Evolutionary conservation across 2,797 vertebrate genomes (phyloP).

Genomic region (Anguilla megastoma): DNA sequence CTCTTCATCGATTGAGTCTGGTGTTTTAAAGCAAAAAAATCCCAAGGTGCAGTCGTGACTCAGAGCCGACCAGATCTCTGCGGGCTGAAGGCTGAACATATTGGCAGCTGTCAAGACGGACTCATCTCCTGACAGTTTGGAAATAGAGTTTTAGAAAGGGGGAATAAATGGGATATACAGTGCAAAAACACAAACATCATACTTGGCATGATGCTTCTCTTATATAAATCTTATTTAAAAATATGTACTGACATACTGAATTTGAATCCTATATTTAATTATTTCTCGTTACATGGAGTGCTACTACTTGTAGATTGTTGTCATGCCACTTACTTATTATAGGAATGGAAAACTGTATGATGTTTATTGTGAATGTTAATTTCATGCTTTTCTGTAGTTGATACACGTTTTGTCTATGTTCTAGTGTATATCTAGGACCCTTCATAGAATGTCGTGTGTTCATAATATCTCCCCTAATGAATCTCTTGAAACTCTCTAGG

Average conservation of each 20-base stretch:
- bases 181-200: not conserved
- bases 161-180: not conserved
- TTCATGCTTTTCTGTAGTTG: not conserved
- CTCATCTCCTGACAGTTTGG: not conserved
- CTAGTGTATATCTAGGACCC: too few species aligned
- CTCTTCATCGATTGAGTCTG: constrained; percentile 13
- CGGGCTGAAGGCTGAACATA: not conserved
- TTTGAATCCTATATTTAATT: not conserved
- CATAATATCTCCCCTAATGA: not conserved
- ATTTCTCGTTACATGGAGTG: not conserved
- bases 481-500: not conserved
- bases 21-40: not conserved
- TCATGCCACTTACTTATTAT: not conserved
- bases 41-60: not conserved
- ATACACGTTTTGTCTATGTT: too few species aligned
- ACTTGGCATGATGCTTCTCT: not conserved
- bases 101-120: constrained; percentile 9
- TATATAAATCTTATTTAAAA: not conserved
- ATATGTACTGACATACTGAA: not conserved
- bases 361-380: not conserved
- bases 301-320: not conserved
- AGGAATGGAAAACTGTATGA: not conserved
- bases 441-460: not conserved
- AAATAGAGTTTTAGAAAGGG: not conserved
- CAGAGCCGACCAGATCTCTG: not conserved